Base-by-base conservation (phyloP, 53 echinoderm and acorn worm genomes). In the Paracentrotus lividus region DNA sequence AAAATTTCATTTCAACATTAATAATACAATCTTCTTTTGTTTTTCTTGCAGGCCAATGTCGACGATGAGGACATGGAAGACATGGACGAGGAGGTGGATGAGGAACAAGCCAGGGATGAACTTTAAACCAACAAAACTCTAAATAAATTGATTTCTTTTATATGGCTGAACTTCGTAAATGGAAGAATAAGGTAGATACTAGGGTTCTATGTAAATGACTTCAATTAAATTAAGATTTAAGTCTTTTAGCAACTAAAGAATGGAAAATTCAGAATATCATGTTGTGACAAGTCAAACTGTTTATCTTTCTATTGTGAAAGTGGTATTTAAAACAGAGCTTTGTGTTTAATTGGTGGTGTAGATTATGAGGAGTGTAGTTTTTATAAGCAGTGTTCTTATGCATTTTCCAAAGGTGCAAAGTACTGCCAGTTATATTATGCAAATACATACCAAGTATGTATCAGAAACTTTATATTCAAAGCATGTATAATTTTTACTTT, bases 41-140 rank as follows among this genome's bases (percentile, higher is more conserved):
- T 1, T 72, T 72, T 18, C 40, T 3, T 16, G 1, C 85, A 93
- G 68, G 57, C 64, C 20, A 87, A 95, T 34, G 92, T 94, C 64
- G 96, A 97, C 49, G 97, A 97, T 94, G n/a, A n/a, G n/a, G n/a
- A n/a, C n/a, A n/a, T n/a, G n/a, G 97, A 97, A 16, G 97, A 97
- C 20, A 93, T 95, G 69, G 94, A 94, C 45, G 97, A 97, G n/a
- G 89, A 89, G 21, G 64, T 42, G 29, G n/a, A n/a, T n/a, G 96
- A 78, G 2, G 97, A 88, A 38, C 88, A 84, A 60, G 69, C 45
- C 40, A 96, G 94, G 93, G 97, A 97, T 91, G 97, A 97, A 85
- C 85, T 97, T 93, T 97, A 96, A 93, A 94, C 49, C 13, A 78
- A 77, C 84, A 43, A 42, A 57, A 9, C 84, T 54, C 60, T 49